A percentile compares a stretch with the other conserved stretches of the same genome.
Conservation (phyloP, 2,797 vertebrate species). For the Cyclura pinguis region DNA sequence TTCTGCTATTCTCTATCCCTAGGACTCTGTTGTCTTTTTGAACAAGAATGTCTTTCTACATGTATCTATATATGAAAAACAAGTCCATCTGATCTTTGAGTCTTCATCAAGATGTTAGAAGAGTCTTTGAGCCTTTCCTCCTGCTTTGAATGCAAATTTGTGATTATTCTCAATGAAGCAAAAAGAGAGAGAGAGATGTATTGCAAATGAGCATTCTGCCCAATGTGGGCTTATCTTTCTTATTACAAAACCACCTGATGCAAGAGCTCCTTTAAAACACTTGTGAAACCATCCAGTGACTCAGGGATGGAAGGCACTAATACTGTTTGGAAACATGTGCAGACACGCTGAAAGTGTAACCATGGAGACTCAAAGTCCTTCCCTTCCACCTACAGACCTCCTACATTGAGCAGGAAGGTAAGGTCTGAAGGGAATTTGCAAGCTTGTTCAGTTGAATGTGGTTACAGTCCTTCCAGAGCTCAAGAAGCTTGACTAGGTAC, state of each 20-base stretch:
- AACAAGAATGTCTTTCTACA: not conserved
- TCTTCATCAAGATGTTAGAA: not conserved
- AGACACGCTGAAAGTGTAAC: not conserved
- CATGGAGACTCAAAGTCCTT: not conserved
- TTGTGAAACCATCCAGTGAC: not conserved
- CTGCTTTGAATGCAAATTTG: not conserved
- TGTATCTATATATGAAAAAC: not conserved
- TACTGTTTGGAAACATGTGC: not conserved
- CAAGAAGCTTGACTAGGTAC: too few species aligned
- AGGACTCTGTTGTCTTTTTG: not conserved
- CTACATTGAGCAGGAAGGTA: not conserved
- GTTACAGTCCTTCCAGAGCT: too few species aligned
- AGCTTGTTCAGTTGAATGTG: too few species aligned
- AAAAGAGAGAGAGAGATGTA: not conserved
- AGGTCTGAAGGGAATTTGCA: too few species aligned
- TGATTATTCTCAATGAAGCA: not conserved
- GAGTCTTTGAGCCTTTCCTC: not conserved
- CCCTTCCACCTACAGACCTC: not conserved
- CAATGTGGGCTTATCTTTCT: not conserved
- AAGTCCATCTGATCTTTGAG: not conserved
- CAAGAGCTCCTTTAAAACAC: not conserved
- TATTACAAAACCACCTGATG: not conserved
- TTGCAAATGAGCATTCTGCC: not conserved
- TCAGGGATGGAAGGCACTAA: not conserved
- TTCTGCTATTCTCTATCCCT: not conserved